Evolutionary conservation across 2,113 vertebrate genomes (phyloP).

Genomic region (Conger conger): DNA sequence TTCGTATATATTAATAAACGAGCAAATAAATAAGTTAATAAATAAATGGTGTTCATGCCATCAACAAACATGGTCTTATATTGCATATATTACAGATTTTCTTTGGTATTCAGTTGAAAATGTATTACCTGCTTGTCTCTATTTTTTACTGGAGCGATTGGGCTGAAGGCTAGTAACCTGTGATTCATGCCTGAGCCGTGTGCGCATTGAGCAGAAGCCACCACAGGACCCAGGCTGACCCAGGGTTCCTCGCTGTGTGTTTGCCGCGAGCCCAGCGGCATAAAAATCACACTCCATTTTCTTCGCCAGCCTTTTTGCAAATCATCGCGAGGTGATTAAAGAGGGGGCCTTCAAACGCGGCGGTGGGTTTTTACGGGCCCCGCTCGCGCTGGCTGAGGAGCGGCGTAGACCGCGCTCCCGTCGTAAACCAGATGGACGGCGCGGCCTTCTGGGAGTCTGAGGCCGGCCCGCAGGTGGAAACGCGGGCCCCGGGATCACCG

Average conservation of each 20-base stretch:
- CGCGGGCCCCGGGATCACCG: conserved; percentile 30
- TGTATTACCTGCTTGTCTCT: no score
- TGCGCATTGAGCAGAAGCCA: background rate
- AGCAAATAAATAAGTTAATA: no score
- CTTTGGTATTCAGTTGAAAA: no score
- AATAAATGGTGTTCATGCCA: no score
- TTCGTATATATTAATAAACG: no score
- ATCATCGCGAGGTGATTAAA: conserved; percentile 30
- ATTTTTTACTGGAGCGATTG: no score
- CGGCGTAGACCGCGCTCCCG: conserved; percentile 22
- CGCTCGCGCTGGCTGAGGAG: conserved; percentile 20
- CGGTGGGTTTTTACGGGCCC: background rate
- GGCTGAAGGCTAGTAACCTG: no score
- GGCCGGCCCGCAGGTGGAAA: conserved; percentile 35
- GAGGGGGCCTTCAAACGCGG: background rate
- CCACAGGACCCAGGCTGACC: background rate
- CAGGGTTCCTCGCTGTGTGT: background rate
- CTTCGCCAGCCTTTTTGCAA: conserved; percentile 3
- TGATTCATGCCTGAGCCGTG: background rate
- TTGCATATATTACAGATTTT: no score
- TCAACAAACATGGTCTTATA: no score
- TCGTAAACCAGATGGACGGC: conserved; percentile 31
- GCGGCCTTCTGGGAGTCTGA: conserved; percentile 5
- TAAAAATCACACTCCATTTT: background rate
- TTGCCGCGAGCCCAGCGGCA: background rate